Conservation (phyloP, 2,113 vertebrate genomes). For the Dipodomys spectabilis region DNA sequence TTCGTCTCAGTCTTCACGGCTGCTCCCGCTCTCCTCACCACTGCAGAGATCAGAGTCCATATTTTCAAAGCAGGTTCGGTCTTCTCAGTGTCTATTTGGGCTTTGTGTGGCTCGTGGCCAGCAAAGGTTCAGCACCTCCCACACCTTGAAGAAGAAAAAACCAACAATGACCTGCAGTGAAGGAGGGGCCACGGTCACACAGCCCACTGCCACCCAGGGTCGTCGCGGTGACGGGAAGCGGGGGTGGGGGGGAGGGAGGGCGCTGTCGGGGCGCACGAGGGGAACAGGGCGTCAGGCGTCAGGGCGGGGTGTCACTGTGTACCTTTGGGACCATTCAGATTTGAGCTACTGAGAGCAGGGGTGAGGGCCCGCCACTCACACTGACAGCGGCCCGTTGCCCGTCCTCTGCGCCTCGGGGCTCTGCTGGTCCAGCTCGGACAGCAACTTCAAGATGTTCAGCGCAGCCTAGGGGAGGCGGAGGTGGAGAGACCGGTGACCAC, state of each 20-base stretch:
- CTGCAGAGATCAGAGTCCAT: constrained; percentile 80
- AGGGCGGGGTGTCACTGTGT: background rate
- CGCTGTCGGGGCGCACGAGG: too few species aligned
- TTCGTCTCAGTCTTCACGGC: background rate
- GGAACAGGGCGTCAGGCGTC: too few species aligned
- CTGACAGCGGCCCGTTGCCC: constrained; percentile 96
- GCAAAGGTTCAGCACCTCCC: constrained; percentile 80
- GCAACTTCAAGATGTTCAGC: constrained; percentile 97
- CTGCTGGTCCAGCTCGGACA: constrained; percentile 98
- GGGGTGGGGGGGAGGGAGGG: background rate
- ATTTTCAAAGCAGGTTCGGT: constrained; percentile 79
- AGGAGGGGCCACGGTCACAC: too few species aligned
- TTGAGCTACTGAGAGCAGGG: background rate
- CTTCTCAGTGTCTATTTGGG: constrained; percentile 79
- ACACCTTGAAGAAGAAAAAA: constrained; percentile 76
- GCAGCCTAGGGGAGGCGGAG: constrained; percentile 90
- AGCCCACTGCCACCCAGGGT: background rate
- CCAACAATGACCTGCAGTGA: constrained; percentile 6
- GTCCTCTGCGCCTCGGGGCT: constrained; percentile 92
- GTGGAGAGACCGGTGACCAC: constrained; percentile 42
- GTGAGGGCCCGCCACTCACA: constrained; percentile 88
- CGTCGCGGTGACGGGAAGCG: background rate
- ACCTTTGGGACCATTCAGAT: background rate
- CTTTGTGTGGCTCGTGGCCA: constrained; percentile 67
- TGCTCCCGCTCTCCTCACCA: constrained; percentile 53